phyloP scores from a whole-genome alignment of 1,140 invertebrate genomes.

The Muscidifurax raptorellus region DNA sequence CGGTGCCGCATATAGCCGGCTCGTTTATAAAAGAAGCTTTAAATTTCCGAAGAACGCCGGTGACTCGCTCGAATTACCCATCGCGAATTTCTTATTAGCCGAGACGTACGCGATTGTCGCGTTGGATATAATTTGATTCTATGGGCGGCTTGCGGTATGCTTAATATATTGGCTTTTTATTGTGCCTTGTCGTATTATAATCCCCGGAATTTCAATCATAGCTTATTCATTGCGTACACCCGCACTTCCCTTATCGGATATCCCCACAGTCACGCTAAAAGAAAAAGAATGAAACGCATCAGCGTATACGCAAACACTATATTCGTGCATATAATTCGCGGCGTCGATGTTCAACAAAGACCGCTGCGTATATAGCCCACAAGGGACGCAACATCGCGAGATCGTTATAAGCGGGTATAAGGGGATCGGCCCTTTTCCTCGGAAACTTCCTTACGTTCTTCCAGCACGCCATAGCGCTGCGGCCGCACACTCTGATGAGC shows the following conservation, averaged over 20 bases:
- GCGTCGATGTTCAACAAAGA: too few relatives aligned
- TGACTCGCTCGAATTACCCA: constrained; percentile 34
- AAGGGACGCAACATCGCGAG: too few relatives aligned
- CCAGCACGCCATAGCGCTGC: not conserved
- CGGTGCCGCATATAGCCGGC: not conserved
- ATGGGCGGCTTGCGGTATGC: not conserved
- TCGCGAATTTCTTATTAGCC: constrained; percentile 36
- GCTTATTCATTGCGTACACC: too few relatives aligned
- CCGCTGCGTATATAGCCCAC: too few relatives aligned
- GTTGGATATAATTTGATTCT: constrained; percentile 15
- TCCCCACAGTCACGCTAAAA: too few relatives aligned
- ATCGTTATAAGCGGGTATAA: too few relatives aligned
- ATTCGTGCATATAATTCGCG: too few relatives aligned
- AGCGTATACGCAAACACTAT: too few relatives aligned
- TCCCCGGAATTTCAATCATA: too few relatives aligned
- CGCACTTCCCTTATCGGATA: too few relatives aligned
- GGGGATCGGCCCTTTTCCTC: not conserved
- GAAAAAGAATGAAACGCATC: too few relatives aligned
- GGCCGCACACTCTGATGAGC: not conserved
- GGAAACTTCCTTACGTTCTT: not conserved
- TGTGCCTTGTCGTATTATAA: too few relatives aligned
- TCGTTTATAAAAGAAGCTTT: constrained; percentile 42
- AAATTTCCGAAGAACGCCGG: constrained; percentile 24
- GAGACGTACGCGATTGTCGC: not conserved
- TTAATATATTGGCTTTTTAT: not conserved